These are phyloP conservation scores for Phrynosoma platyrhinos DNA, from an alignment of 2,113 vertebrate genomes.

Conservation along the genomic window DNA sequence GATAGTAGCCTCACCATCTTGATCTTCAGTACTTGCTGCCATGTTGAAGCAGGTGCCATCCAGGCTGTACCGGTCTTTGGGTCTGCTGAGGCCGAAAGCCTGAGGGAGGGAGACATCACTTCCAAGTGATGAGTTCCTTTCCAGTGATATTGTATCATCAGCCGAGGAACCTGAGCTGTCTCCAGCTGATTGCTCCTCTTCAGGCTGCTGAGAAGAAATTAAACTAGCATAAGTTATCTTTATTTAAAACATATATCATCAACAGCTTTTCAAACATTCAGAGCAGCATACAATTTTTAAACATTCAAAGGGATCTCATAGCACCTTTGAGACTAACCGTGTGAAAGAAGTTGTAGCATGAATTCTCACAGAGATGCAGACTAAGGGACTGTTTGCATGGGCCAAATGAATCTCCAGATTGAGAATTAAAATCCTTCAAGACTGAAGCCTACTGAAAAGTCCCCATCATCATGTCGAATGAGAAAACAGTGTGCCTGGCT, in stretches of 20 bases:
- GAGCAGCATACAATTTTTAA: background rate
- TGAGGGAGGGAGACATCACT: slow-evolving; percentile 78
- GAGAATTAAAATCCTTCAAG: background rate
- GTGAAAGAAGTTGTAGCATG: background rate
- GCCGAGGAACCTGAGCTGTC: slow-evolving; percentile 91
- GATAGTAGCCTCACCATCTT: slow-evolving; percentile 56
- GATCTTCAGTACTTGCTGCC: slow-evolving; percentile 63
- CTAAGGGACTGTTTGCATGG: background rate
- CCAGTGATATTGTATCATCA: slow-evolving; percentile 87
- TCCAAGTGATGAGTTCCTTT: slow-evolving; percentile 85
- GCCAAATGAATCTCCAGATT: background rate
- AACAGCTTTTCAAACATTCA: background rate
- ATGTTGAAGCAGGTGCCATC: slow-evolving; percentile 74
- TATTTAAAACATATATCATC: background rate
- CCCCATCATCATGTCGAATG: background rate
- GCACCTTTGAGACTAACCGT: no score
- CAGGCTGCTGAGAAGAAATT: slow-evolving; percentile 56
- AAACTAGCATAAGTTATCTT: background rate
- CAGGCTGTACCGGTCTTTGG: slow-evolving; percentile 74
- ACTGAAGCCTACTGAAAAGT: background rate
- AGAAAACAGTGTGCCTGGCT: background rate
- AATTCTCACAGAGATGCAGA: background rate
- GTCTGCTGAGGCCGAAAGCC: slow-evolving; percentile 32
- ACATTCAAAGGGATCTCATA: background rate
- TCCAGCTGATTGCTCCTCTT: slow-evolving; percentile 75